These are phyloP conservation scores for Campopleginae sp. DNA, from an alignment of 2,888 invertebrate genomes.

Conservation along the genomic window DNA sequence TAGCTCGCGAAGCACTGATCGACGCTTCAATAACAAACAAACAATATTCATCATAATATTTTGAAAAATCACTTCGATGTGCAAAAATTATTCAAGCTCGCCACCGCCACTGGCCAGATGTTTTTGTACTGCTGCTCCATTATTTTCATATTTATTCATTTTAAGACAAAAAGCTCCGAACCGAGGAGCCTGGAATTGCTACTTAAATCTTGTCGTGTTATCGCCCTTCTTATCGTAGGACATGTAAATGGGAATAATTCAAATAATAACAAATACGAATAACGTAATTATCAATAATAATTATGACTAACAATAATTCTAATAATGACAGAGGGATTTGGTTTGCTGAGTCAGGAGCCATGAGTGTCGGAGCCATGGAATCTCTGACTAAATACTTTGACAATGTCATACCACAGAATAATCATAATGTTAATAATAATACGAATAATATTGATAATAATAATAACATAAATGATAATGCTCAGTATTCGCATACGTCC, in stretches of 20 bases:
- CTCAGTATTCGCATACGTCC: constrained; percentile 62
- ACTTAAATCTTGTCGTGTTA: constrained; percentile 50
- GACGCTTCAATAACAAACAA: constrained; percentile 1
- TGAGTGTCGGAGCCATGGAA: background rate
- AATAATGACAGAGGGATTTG: constrained; percentile 17
- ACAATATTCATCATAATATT: background rate
- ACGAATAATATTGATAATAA: constrained; percentile 11
- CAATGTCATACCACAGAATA: background rate
- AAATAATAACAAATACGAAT: background rate
- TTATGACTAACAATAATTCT: background rate
- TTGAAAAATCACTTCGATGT: constrained; percentile 35
- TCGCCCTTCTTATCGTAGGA: constrained; percentile 37
- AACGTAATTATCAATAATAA: constrained; percentile 21
- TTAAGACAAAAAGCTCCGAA: constrained; percentile 26
- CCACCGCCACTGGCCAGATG: constrained; percentile 50
- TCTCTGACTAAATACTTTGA: background rate
- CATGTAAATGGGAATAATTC: constrained; percentile 25
- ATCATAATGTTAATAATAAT: background rate
- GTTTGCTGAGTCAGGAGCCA: background rate
- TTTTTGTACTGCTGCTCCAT: constrained; percentile 58
- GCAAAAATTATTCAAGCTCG: constrained; percentile 53
- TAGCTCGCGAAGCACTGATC: constrained; percentile 12
- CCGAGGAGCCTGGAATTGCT: constrained; percentile 53
- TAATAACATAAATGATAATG: constrained; percentile 34
- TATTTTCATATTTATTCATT: constrained; percentile 49